Evolutionary conservation across 2,113 vertebrate genomes (phyloP).

Genomic region (Elaphurus davidianus): DNA sequence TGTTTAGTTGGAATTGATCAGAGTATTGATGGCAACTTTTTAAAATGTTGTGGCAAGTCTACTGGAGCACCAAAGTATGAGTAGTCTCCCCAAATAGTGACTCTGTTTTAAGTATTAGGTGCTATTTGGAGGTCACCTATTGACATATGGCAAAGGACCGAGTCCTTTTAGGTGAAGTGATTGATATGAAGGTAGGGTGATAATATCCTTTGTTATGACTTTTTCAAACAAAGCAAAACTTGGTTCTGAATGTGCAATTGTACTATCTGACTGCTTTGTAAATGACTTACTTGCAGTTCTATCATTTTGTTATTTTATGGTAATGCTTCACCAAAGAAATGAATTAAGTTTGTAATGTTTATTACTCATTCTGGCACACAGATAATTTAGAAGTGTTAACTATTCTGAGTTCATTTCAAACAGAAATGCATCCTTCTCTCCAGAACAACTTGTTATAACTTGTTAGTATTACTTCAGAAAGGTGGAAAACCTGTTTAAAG

Average conservation of each 20-base stretch:
- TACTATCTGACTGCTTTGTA: neutral
- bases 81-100: fast-evolving
- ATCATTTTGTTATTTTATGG: neutral
- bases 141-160: neutral
- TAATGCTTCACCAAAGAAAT: neutral
- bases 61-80: fast-evolving
- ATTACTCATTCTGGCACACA: neutral
- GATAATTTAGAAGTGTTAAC: neutral
- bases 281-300: neutral
- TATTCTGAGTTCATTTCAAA: neutral
- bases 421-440: neutral
- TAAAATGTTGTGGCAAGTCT: neutral
- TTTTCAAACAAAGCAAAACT: neutral
- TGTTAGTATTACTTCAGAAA: neutral
- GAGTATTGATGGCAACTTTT: neutral
- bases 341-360: neutral
- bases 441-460: neutral
- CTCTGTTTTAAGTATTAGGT: neutral
- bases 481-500: neutral
- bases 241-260: neutral
- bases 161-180: neutral
- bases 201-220: neutral
- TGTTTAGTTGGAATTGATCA: neutral
- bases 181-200: neutral
- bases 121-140: neutral